Conservation (phyloP, 2,113 vertebrate genomes). For the Xiphorhynchus elegans region DNA sequence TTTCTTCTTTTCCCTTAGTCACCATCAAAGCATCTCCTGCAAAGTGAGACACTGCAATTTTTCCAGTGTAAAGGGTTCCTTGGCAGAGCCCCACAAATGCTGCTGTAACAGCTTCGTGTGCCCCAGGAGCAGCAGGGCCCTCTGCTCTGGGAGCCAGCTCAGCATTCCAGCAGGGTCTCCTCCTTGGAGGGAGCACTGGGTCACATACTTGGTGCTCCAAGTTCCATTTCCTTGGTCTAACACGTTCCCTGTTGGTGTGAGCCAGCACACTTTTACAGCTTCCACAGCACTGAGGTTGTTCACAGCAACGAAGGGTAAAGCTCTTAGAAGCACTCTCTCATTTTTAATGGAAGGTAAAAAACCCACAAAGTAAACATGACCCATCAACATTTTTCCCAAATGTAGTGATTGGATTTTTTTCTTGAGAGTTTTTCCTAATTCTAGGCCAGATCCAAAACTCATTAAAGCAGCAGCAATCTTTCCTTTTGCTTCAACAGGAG, state of each 20-base stretch:
- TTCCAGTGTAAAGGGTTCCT: neutral
- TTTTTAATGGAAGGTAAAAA: neutral
- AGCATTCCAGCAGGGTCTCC: neutral
- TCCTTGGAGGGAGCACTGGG: neutral
- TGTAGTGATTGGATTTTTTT: neutral
- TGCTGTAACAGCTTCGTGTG: neutral
- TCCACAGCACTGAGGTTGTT: neutral
- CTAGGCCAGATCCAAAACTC: neutral
- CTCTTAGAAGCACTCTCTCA: neutral
- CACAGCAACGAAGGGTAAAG: neutral
- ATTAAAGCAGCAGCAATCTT: neutral
- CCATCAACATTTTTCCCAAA: neutral
- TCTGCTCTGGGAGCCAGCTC: neutral
- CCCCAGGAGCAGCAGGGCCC: neutral
- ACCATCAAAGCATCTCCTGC: neutral
- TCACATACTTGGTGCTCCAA: neutral
- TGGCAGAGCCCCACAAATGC: neutral
- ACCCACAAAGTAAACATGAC: neutral
- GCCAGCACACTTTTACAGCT: neutral
- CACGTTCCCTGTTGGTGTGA: neutral
- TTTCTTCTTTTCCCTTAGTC: neutral
- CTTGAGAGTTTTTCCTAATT: neutral
- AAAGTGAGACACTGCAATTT: neutral
- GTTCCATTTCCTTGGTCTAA: neutral
- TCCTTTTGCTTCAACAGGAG: neutral